Base-by-base conservation (phyloP, 37 sponge, comb jelly and placozoan genomes). In the Ianthella basta region DNA sequence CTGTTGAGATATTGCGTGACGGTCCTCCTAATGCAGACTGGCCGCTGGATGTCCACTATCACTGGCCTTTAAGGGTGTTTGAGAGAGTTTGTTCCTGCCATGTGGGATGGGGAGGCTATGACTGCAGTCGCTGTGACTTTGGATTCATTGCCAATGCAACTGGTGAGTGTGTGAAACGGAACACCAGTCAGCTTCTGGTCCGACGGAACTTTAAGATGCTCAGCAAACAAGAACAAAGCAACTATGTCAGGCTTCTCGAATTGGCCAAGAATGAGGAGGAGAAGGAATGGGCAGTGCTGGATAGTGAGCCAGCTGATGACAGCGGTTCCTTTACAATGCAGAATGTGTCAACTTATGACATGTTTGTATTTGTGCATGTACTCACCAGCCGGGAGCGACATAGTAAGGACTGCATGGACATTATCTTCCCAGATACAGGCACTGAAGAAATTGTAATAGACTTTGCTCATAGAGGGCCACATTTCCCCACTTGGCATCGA, bases 381-480 rank as follows among this genome's bases (percentile, higher is more conserved):
- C 27, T 82, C 5, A 16, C 78, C 23, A 23, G 6, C 15, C 5
- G 78, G 16, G 78, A 75, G 0, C 8, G 25, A 19, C 23, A 75
- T 41, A 44, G 69, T 23, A 24, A 39, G n/a, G 25, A 0, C 3
- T 29, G 56, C 25, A 33, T 24, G 18, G 8, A 33, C 33, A n/a
- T 23, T 35, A 18, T 36, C 20, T n/a, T n/a, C n/a, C n/a, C n/a
- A n/a, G n/a, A n/a, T n/a, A n/a, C n/a, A n/a, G n/a, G n/a, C n/a
- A n/a, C n/a, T n/a, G n/a, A 44, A 44, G 50, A 8, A 10, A 8
- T 44, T 44, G 50, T 10, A 8, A 44, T 44, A 10, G 83, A 82
- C 54, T 82, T 64, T 36, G 83, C 41, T 24, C 83, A 82, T 64
- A 50, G 63, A 82, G 83, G 83, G 0, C 83, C 83, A 0, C 8